phyloP scores from a whole-genome alignment of 2,113 vertebrate genomes.

The Tragelaphus strepsiceros region DNA sequence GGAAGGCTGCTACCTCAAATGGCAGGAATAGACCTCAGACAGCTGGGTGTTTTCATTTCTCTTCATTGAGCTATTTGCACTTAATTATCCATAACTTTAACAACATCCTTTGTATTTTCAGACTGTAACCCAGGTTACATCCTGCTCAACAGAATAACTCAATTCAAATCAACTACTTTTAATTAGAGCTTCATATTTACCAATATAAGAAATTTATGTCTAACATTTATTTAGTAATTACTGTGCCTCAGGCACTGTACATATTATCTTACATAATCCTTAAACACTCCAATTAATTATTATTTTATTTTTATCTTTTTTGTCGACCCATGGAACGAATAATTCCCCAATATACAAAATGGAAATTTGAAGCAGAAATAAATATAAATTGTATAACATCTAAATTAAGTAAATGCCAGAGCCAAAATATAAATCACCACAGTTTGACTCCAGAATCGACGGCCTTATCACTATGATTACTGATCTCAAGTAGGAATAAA shows the following conservation, averaged over 20 bases:
- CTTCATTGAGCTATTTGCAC: neutral
- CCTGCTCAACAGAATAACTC: neutral
- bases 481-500: neutral
- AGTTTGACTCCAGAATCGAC: neutral
- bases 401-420: neutral
- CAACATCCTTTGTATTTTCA: neutral
- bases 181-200: neutral
- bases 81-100: neutral
- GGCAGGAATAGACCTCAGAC: neutral
- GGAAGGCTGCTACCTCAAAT: neutral
- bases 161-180: neutral
- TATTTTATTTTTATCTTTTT: neutral
- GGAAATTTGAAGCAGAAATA: neutral
- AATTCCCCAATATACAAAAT: neutral
- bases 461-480: neutral
- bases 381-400: neutral
- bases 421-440: neutral
- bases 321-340: neutral
- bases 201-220: neutral
- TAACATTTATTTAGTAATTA: neutral
- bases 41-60: neutral
- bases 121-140: neutral
- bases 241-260: neutral
- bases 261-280: neutral
- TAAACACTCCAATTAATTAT: neutral